Base-by-base conservation (phyloP, 1,140 invertebrate species). In the Spodoptera frugiperda region DNA sequence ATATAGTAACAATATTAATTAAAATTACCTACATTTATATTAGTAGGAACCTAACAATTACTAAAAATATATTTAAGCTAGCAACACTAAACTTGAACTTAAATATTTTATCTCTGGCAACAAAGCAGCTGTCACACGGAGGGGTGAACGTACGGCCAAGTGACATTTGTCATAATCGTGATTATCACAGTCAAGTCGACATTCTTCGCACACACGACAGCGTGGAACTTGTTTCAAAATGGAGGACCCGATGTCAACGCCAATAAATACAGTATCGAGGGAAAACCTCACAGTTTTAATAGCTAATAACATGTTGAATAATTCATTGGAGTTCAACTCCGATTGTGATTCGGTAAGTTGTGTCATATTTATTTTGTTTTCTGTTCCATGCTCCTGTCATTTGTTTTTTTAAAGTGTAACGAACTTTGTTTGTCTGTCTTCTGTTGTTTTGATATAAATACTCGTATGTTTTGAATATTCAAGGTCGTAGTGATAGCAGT, bases 211-310 rank as follows among this genome's bases (percentile, higher is more conserved):
- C 33, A 39, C 6, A 67, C 44, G 63, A 30, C 5, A 49, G 4
- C 4, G 0, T 17, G 17, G 9, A 68, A 68, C 14, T 25, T 33
- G 44, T 33, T 68, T 11, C n/a, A 71, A 71, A 54, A 71, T 71
- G 77, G 78, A 80, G 10, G 57, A 77, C 15, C 53, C 55, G 53
- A 51, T 78, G 46, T 86, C 85, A 8, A 91, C 89, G 8, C 88
- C 89, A 25, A 72, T 88, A 14, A 91, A 91, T 39, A 89, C 81
- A 9, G 59, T 91, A 11, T 82, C 68, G 3, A 80, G 89, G 48
- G 87, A 89, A 1, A 87, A 87, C 51, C 75, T 91, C 55, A 82
- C 80, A 9, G 82, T 91, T 61, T 79, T 91, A 12, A 87, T 91
- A 67, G 81, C 81, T 12, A 89, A 91, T 77, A 91, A 91, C 73